phyloP scores from a whole-genome alignment of 1,140 invertebrate species.

The Polypedilum pembai region DNA sequence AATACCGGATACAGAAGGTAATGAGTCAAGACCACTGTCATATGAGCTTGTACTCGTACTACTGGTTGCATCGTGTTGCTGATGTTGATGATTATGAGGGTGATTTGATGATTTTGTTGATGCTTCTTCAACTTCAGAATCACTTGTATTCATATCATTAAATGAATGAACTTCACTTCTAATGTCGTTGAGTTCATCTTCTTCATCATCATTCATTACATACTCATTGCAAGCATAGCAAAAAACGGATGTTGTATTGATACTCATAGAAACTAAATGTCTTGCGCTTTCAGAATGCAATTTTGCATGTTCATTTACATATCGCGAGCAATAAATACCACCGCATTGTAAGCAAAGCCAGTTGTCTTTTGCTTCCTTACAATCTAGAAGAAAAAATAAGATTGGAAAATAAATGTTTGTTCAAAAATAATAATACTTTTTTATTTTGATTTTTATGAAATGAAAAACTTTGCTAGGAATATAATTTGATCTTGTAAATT shows the following conservation, averaged over 20 bases:
- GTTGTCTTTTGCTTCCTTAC: constrained; percentile 57
- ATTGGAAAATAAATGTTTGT: constrained; percentile 22
- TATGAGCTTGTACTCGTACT: constrained; percentile 38
- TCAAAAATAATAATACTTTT: neutral
- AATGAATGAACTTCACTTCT: constrained; percentile 45
- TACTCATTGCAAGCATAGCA: constrained; percentile 77
- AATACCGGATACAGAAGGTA: constrained; percentile 34
- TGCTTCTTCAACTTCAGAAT: constrained; percentile 35
- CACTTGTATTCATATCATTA: constrained; percentile 32
- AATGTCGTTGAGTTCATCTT: constrained; percentile 55
- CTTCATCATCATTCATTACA: constrained; percentile 54
- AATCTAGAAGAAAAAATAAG: constrained; percentile 48
- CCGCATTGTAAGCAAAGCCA: constrained; percentile 73
- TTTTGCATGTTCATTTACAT: constrained; percentile 69
- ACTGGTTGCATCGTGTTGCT: constrained; percentile 33
- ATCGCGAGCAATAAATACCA: constrained; percentile 65
- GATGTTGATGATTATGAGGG: neutral
- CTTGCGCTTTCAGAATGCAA: constrained; percentile 57
- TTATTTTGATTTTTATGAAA: no score
- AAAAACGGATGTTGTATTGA: constrained; percentile 63
- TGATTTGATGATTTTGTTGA: constrained; percentile 31
- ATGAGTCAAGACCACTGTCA: constrained; percentile 36
- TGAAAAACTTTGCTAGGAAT: neutral
- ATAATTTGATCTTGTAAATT: no score
- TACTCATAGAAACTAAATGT: constrained; percentile 69